Conservation (phyloP, 2,888 invertebrate genomes). For the Monopis laevigella region DNA sequence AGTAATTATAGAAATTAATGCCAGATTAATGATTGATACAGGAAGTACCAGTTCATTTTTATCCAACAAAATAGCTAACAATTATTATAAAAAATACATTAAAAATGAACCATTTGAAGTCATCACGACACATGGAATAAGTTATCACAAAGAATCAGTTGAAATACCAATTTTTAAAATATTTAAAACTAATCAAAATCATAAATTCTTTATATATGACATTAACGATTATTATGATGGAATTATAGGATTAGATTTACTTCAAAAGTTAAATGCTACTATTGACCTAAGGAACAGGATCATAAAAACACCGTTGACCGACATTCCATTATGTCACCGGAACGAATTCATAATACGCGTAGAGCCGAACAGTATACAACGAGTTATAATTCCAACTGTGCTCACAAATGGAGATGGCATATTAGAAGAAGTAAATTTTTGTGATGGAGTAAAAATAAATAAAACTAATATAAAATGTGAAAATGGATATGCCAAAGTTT, state of each 20-base stretch:
- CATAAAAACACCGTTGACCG: constrained; percentile 14
- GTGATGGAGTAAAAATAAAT: constrained; percentile 16
- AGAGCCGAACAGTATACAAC: constrained; percentile 15
- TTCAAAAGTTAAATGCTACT: constrained; percentile 18
- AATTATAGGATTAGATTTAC: constrained; percentile 17
- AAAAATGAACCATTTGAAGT: constrained; percentile 17
- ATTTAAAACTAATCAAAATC: constrained; percentile 11
- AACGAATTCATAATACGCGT: no score
- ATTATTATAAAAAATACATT: constrained; percentile 14
- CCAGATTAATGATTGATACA: background rate
- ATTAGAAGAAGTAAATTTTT: constrained; percentile 15
- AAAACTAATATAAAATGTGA: constrained; percentile 15
- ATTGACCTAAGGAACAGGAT: constrained; percentile 16
- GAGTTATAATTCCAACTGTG: constrained; percentile 13
- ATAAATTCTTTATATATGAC: constrained; percentile 19
- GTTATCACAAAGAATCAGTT: constrained; percentile 16
- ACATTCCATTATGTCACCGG: no score
- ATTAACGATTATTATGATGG: constrained; percentile 15
- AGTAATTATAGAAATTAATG: background rate
- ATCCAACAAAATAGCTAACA: constrained; percentile 9
- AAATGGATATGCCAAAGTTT: no score
- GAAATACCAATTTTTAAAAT: constrained; percentile 15
- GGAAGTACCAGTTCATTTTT: background rate
- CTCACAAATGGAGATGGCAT: constrained; percentile 15
- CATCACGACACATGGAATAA: constrained; percentile 19